A percentile compares a stretch with the other conserved stretches of the same genome.
phyloP scores from a whole-genome alignment of 1,140 invertebrate genomes.

The Drosophila serrata region DNA sequence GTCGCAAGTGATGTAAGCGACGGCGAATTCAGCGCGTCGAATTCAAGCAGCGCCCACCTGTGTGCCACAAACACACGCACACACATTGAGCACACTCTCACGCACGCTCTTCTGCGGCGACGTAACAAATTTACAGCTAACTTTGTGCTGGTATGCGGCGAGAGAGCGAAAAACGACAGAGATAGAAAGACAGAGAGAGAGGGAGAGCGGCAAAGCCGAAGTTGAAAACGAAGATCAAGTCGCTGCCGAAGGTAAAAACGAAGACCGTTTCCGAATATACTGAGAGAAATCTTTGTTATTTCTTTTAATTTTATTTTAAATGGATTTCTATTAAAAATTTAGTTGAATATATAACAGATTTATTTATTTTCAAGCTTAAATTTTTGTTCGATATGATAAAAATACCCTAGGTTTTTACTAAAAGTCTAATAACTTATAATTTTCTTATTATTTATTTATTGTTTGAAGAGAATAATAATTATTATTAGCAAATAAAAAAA shows the following conservation, averaged over 20 bases:
- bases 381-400: too few relatives aligned
- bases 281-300: neutral
- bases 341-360: neutral
- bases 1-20: constrained; percentile 74
- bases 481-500: too few relatives aligned
- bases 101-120: constrained; percentile 45
- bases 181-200: constrained; percentile 10
- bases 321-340: too few relatives aligned
- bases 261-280: constrained; percentile 11
- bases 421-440: too few relatives aligned
- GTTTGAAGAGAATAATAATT: too few relatives aligned
- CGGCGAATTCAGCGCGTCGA: constrained; percentile 66
- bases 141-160: constrained; percentile 70
- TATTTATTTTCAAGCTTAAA: neutral
- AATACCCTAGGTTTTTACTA: too few relatives aligned
- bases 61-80: constrained; percentile 36
- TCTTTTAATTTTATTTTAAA: too few relatives aligned
- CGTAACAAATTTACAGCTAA: constrained; percentile 85
- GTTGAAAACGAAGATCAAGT: constrained; percentile 29
- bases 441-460: too few relatives aligned
- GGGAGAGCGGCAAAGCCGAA: constrained; percentile 15
- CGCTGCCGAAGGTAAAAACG: constrained; percentile 25
- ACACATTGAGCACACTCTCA: neutral
- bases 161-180: constrained; percentile 21
- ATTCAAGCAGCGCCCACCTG: constrained; percentile 60